Percentiles rank a stretch among this genome's conserved stretches.
phyloP scores from a whole-genome alignment of 2,888 invertebrate genomes.

The Malthinus flaveolus region DNA sequence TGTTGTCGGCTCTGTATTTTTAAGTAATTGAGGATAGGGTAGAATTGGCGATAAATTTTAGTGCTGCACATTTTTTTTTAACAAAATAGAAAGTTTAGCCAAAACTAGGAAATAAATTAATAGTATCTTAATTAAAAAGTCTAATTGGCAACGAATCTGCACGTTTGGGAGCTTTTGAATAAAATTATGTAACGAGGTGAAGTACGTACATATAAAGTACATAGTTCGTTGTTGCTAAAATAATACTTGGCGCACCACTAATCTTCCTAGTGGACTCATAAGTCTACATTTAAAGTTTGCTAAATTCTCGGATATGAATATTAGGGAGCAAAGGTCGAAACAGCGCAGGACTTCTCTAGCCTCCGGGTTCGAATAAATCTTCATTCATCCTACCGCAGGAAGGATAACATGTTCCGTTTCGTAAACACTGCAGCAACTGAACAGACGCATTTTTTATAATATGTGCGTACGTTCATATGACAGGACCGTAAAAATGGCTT shows the following conservation, averaged over 20 bases:
- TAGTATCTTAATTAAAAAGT: too few relatives aligned
- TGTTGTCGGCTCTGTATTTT: too few relatives aligned
- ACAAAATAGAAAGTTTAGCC: too few relatives aligned
- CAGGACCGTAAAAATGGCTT: slow-evolving; percentile 5
- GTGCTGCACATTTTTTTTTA: too few relatives aligned
- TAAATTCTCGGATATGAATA: slow-evolving; percentile 24
- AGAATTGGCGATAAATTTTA: too few relatives aligned
- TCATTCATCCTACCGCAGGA: slow-evolving; percentile 23
- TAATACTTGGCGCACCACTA: slow-evolving; percentile 11
- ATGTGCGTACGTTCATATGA: slow-evolving; percentile 9
- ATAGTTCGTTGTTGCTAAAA: slow-evolving; percentile 9
- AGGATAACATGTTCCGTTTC: slow-evolving; percentile 23
- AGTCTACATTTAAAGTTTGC: slow-evolving; percentile 29
- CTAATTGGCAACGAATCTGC: too few relatives aligned
- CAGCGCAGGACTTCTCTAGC: slow-evolving; percentile 25
- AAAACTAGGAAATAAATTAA: too few relatives aligned
- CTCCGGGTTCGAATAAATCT: slow-evolving; percentile 29
- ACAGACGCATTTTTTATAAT: slow-evolving; percentile 17
- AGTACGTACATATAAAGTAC: too few relatives aligned
- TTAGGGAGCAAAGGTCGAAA: slow-evolving; percentile 19
- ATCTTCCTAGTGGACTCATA: slow-evolving; percentile 23
- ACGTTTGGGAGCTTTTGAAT: too few relatives aligned
- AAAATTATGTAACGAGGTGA: too few relatives aligned
- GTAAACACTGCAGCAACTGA: slow-evolving; percentile 19
- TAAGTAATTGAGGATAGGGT: too few relatives aligned